Percentiles rank a stretch among this genome's conserved stretches.
Conservation (phyloP, 2,797 vertebrate genomes). For the Pseudocheirus occidentalis region DNA sequence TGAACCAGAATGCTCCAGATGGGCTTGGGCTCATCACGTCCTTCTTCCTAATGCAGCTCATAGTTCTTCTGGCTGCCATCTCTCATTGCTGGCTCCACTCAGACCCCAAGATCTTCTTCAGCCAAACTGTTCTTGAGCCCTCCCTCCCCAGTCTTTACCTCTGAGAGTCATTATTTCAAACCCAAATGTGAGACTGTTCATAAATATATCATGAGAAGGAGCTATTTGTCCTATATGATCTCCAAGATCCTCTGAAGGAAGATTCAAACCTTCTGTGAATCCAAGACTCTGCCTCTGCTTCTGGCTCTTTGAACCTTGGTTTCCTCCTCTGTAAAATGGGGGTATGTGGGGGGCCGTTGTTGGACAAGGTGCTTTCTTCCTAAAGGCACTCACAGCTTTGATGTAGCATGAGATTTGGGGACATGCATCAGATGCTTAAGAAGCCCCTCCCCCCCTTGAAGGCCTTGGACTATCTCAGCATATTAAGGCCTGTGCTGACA, state of each 20-base stretch:
- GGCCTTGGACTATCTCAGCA: not conserved
- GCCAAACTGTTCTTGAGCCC: not conserved
- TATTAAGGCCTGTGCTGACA: too few relatives aligned
- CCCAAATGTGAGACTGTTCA: not conserved
- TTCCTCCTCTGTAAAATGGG: not conserved
- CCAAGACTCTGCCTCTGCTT: not conserved
- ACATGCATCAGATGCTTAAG: not conserved
- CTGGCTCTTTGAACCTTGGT: not conserved
- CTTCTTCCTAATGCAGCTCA: not conserved
- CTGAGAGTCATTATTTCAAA: not conserved
- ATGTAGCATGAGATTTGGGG: not conserved
- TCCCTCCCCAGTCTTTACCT: not conserved
- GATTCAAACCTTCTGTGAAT: not conserved
- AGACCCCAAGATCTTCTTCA: not conserved
- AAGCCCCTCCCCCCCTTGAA: not conserved
- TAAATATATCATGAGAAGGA: not conserved
- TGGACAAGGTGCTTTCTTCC: not conserved
- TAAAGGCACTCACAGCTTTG: not conserved
- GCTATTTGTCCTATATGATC: not conserved
- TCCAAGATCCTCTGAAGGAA: not conserved
- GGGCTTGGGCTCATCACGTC: not conserved
- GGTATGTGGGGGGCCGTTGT: not conserved
- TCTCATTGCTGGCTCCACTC: not conserved
- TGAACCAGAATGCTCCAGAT: not conserved
- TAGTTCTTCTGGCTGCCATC: too few relatives aligned